Conservation (phyloP, 2,888 invertebrate species). For the Kuschelorhynchus macadamiae region DNA sequence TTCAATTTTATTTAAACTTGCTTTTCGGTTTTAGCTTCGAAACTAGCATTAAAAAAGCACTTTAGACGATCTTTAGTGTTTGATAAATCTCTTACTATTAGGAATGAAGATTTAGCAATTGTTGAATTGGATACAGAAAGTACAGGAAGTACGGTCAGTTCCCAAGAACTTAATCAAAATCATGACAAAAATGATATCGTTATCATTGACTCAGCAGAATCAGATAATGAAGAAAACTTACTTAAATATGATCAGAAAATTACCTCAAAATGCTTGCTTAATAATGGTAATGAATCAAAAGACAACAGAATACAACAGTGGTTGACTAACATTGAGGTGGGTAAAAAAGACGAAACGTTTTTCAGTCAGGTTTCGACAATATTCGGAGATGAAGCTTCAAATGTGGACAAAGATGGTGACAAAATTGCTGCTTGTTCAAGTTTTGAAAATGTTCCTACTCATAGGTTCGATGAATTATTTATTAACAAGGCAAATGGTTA, state of each 20-base stretch:
- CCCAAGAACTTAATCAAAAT: constrained; percentile 21
- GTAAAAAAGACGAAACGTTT: constrained; percentile 47
- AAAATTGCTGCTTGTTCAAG: constrained; percentile 58
- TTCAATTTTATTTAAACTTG: too few relatives aligned
- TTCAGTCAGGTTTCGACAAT: constrained; percentile 60
- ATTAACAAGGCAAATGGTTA: constrained; percentile 33
- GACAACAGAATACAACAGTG: constrained; percentile 53
- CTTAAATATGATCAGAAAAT: constrained; percentile 6
- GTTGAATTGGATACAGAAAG: constrained; percentile 49
- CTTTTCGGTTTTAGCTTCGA: constrained; percentile 58
- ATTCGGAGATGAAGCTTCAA: constrained; percentile 49
- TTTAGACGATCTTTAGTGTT: constrained; percentile 59
- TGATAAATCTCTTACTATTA: constrained; percentile 53
- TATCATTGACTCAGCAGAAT: constrained; percentile 37
- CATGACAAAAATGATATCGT: constrained; percentile 42
- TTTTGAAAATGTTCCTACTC: constrained; percentile 43
- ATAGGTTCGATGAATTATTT: constrained; percentile 60
- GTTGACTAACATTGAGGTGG: constrained; percentile 54
- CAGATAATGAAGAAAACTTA: constrained; percentile 2
- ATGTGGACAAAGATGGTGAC: constrained; percentile 40
- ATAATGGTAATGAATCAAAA: constrained; percentile 39
- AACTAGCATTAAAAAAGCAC: constrained; percentile 61
- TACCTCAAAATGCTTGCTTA: constrained; percentile 7
- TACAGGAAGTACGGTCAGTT: constrained; percentile 37
- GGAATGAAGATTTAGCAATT: constrained; percentile 49